Evolutionary conservation across 2,797 vertebrate species (phyloP), one percentile per base, ranked within the genome.

Genomic region (Lagorchestes hirsutus): DNA sequence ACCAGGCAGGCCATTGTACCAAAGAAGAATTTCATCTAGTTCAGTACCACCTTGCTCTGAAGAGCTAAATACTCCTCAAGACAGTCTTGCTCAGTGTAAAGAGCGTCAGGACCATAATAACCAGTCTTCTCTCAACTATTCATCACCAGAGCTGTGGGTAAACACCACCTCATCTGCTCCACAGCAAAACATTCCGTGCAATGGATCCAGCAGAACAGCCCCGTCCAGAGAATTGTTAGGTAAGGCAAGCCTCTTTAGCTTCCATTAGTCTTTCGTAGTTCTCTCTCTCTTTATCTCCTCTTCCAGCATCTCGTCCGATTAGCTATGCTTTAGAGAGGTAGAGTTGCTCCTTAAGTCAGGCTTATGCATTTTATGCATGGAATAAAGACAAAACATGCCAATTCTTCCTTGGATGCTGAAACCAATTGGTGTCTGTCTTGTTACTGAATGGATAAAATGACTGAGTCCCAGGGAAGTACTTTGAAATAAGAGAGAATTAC

Each of bases 101-200:
- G 99, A 99, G 95, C 98, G 99, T 98, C 99, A 99, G 99, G 99
- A 99, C 98, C 99, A 98, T 96, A 97, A 93, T 97, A 98, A 98
- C 98, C 99, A 99, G 67, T 96, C 99, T 91, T 98, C 99, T 90
- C 99, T 99, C 98, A 99, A 98, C 98, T 99, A 99, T 97, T 99
- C 99, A 91, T 98, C 99, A 74, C 99, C 99, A 28, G 99, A 99
- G 98, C 98, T 99, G 98, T 99, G 99, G 99, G 99, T 99, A 93
- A 99, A 98, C 97, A 98, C 98, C 98, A 99, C 99, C 91, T 99
- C 99, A 98, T 99, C 99, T 93, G 98, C 98, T 98, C 99, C 99
- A 6, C 99, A 99, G 98, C 99, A 99, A 98, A 99, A 99, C 99
- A 99, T 99, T 99, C 99, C 99, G 97, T 99, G 99, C 99, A 99